phyloP scores from a whole-genome alignment of 2,113 vertebrate species.

The Dolichallabes microphthalmus region DNA sequence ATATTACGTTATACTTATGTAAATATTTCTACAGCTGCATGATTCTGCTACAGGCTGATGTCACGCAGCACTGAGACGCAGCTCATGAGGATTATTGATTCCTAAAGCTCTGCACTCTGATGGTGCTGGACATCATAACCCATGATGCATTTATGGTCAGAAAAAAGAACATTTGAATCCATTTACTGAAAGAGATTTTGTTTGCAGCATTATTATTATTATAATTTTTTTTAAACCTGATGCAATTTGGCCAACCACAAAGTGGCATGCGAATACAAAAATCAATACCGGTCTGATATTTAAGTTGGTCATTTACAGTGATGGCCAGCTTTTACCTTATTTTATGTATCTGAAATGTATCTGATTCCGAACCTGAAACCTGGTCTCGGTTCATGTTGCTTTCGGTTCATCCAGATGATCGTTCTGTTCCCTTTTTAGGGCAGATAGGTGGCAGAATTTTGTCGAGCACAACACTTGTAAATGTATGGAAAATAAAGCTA shows the following conservation, averaged over 20 bases:
- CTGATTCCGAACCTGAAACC: no score
- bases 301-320: not conserved
- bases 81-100: slow-evolving; percentile 19
- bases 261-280: not conserved
- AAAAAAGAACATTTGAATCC: slow-evolving; percentile 1
- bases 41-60: not conserved
- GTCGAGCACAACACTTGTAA: no score
- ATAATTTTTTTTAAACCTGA: not conserved
- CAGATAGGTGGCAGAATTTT: not conserved
- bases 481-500: no score
- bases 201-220: not conserved
- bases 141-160: not conserved
- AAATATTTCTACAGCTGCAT: not conserved
- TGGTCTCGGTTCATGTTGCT: no score
- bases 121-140: not conserved
- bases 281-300: not conserved
- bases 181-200: not conserved
- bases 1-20: not conserved
- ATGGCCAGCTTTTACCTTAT: not conserved
- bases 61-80: not conserved
- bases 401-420: not conserved
- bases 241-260: not conserved
- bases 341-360: not conserved
- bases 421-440: not conserved
- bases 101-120: not conserved